These are phyloP conservation scores for Neodiprion lecontei DNA, from an alignment of 1,140 invertebrate species.

Conservation along the genomic window DNA sequence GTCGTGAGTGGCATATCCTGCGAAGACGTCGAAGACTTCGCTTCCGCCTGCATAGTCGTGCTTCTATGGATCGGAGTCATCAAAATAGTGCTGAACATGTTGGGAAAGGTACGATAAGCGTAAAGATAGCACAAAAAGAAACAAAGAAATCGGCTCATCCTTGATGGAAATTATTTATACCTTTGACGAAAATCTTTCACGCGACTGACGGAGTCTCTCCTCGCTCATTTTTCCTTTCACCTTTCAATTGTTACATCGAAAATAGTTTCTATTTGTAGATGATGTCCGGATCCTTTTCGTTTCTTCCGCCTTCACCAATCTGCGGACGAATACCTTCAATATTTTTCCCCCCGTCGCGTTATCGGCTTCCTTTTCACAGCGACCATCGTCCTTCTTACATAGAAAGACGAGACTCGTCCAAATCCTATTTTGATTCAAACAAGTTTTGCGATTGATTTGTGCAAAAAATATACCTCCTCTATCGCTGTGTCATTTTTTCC, in stretches of 20 bases:
- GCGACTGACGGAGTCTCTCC: no score
- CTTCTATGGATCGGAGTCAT: conserved; percentile 41
- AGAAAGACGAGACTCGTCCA: neutral
- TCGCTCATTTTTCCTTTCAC: neutral
- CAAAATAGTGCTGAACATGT: conserved; percentile 32
- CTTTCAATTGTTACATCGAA: neutral
- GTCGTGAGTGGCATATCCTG: conserved; percentile 40
- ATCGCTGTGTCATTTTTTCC: neutral
- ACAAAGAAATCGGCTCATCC: conserved; percentile 8
- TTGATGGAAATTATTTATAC: neutral
- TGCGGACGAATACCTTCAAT: neutral
- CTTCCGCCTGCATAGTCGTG: conserved; percentile 44
- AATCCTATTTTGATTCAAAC: no score
- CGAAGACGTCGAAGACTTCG: conserved; percentile 47
- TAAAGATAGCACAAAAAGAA: neutral
- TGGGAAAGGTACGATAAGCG: conserved; percentile 34
- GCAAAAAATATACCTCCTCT: conserved; percentile 18
- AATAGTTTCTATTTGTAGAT: conserved; percentile 5
- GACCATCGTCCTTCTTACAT: neutral
- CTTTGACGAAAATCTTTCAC: no score
- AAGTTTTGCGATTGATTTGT: neutral
- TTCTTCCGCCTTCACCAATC: neutral
- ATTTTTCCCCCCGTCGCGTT: neutral
- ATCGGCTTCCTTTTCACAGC: neutral
- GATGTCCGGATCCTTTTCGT: neutral